Evolutionary conservation across 2,113 vertebrate species (phyloP).

Genomic region (Antechinus stuartii): DNA sequence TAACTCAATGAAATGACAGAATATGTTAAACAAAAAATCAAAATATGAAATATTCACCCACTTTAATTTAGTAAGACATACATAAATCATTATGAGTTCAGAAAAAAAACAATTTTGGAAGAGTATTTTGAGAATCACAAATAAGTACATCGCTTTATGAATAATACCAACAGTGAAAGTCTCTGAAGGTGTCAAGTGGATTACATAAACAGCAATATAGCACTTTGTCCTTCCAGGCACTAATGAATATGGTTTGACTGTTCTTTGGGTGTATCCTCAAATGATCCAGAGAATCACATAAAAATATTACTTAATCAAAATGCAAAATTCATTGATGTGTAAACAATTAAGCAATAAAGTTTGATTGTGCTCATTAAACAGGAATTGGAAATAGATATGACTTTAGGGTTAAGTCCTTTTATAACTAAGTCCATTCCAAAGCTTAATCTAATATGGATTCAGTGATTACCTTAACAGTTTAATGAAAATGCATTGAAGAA

Average conservation of each 20-base stretch:
- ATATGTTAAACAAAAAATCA: not conserved
- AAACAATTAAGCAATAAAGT: constrained; percentile 79
- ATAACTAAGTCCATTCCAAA: constrained; percentile 67
- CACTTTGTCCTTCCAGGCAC: constrained; percentile 58
- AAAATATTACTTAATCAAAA: constrained; percentile 79
- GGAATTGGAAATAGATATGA: constrained; percentile 70
- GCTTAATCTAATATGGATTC: constrained; percentile 49
- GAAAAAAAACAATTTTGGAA: constrained; percentile 40
- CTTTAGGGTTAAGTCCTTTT: constrained; percentile 77
- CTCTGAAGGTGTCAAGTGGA: constrained; percentile 34
- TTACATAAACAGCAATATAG: constrained; percentile 32
- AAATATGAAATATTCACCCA: not conserved
- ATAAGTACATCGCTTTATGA: not conserved
- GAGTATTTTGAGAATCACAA: constrained; percentile 14
- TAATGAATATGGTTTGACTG: constrained; percentile 63
- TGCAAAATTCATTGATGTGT: constrained; percentile 80
- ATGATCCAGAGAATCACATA: constrained; percentile 78
- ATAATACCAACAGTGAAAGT: constrained; percentile 27
- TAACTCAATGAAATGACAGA: not conserved
- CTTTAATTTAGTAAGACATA: not conserved
- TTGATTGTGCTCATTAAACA: constrained; percentile 77
- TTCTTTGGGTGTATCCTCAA: constrained; percentile 73
- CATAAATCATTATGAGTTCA: constrained; percentile 38
- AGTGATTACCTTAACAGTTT: constrained; percentile 72
- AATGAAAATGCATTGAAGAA: constrained; percentile 70